A percentile compares a stretch with the other conserved stretches of the same genome.
phyloP scores from a whole-genome alignment of 2,888 invertebrate species.

The Protophormia terraenovae region DNA sequence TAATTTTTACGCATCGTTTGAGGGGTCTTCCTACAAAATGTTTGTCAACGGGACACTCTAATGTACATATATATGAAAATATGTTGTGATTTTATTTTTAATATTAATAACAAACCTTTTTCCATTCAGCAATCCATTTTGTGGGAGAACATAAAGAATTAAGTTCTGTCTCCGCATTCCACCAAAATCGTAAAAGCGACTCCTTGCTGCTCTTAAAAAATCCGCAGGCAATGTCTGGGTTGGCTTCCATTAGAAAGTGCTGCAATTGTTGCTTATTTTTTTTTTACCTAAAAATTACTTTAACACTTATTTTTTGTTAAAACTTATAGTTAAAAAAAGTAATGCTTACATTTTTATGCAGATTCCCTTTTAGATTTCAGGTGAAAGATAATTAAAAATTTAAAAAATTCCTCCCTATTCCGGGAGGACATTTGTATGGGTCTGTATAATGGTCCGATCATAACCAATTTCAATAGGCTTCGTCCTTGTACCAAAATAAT shows the following conservation, averaged over 20 bases:
- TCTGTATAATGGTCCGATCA: too few relatives aligned
- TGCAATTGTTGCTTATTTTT: constrained; percentile 28
- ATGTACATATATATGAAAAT: too few relatives aligned
- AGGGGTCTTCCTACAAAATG: too few relatives aligned
- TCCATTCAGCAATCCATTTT: constrained; percentile 6
- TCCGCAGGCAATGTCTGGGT: constrained; percentile 25
- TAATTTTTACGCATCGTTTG: too few relatives aligned
- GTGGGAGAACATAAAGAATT: constrained; percentile 30
- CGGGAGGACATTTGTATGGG: too few relatives aligned
- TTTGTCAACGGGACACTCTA: too few relatives aligned
- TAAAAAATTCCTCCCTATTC: too few relatives aligned
- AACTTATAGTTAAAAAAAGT: neutral
- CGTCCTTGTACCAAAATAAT: too few relatives aligned
- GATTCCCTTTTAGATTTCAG: neutral
- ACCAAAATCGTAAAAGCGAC: constrained; percentile 1
- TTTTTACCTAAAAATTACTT: neutral
- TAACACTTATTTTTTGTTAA: neutral
- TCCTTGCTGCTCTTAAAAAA: constrained; percentile 35
- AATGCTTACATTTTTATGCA: neutral
- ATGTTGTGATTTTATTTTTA: too few relatives aligned
- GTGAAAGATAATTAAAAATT: neutral
- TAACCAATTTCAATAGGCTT: too few relatives aligned
- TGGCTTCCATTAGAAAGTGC: constrained; percentile 18
- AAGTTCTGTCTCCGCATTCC: neutral
- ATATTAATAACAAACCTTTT: constrained; percentile 15